These are phyloP conservation scores for Brotula barbata DNA, from an alignment of 2,797 vertebrate species.

Conservation along the genomic window DNA sequence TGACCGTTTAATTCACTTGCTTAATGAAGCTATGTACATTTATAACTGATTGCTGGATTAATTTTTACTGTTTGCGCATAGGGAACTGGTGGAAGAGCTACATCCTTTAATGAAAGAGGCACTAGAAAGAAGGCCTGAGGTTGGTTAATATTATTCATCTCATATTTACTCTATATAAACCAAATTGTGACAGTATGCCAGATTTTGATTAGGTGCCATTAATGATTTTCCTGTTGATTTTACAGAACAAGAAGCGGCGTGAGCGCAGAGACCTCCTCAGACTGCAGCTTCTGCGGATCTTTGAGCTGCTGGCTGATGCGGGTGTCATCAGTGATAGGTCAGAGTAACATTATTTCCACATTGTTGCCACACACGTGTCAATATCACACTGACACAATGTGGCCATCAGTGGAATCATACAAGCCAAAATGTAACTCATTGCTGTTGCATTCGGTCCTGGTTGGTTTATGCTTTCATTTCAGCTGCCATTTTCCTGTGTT, in stretches of 20 bases:
- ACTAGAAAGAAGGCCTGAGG: conserved; percentile 96
- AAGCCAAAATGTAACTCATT: not conserved
- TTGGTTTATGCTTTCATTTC: conserved; percentile 7
- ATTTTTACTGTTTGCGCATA: conserved; percentile 52
- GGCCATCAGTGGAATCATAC: no score
- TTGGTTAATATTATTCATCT: conserved; percentile 62
- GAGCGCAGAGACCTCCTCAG: conserved; percentile 92
- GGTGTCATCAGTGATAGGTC: conserved; percentile 98
- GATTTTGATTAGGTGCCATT: no score
- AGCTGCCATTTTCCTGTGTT: not conserved
- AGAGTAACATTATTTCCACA: conserved; percentile 15
- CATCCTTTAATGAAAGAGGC: conserved; percentile 98
- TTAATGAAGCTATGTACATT: not conserved
- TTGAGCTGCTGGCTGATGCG: conserved; percentile 95
- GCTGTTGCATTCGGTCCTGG: not conserved
- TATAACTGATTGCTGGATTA: no score
- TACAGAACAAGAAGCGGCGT: conserved; percentile 95
- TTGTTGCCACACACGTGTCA: not conserved
- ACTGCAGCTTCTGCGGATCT: conserved; percentile 92
- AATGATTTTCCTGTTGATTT: conserved; percentile 20
- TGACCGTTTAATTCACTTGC: not conserved
- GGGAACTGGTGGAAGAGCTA: conserved; percentile 95
- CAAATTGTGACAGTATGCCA: no score
- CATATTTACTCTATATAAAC: no score
- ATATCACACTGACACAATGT: not conserved